Percentiles rank a stretch among this genome's conserved stretches.
These are phyloP conservation scores for Osmerus eperlanus DNA, from an alignment of 2,113 vertebrate species.

Conservation along the genomic window DNA sequence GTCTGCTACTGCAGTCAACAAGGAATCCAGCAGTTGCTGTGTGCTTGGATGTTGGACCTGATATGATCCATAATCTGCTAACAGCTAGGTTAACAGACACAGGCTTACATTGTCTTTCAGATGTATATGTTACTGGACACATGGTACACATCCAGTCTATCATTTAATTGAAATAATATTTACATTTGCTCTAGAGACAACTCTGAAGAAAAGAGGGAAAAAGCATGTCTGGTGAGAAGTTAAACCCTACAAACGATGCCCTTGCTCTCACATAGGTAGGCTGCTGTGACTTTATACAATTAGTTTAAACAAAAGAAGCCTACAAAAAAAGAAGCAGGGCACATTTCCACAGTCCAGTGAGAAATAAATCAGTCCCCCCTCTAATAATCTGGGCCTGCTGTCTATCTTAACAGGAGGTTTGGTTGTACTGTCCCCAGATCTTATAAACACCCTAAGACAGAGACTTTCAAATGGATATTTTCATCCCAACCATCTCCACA, in stretches of 20 bases:
- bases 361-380: background rate
- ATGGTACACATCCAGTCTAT: background rate
- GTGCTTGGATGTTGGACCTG: background rate
- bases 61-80: background rate
- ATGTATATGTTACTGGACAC: background rate
- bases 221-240: background rate
- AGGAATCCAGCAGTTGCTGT: conserved; percentile 27
- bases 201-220: no score
- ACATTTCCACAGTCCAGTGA: background rate
- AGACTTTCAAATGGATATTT: background rate
- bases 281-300: background rate
- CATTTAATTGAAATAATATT: background rate
- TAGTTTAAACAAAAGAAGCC: background rate
- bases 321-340: background rate
- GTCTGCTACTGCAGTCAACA: conserved; percentile 37
- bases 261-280: background rate
- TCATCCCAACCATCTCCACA: background rate
- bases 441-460: background rate
- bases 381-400: background rate
- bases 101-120: background rate
- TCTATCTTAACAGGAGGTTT: background rate
- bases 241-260: background rate
- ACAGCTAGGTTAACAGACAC: no score
- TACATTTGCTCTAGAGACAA: background rate
- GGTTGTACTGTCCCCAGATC: background rate